These are phyloP conservation scores for Penelope pileata DNA, from an alignment of 2,113 vertebrate species.

Conservation along the genomic window DNA sequence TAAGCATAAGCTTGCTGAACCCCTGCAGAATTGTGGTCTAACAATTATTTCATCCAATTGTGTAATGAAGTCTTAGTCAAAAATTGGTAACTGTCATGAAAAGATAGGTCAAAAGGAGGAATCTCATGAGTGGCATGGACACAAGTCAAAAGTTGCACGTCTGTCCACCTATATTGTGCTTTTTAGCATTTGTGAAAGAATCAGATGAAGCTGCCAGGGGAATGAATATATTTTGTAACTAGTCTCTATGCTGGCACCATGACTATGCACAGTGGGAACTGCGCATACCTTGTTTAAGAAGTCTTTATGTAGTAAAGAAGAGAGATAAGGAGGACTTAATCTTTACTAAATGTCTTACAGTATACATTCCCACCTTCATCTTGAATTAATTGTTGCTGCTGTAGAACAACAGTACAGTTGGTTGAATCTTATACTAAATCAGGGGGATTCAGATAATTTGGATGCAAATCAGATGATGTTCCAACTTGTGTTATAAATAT, in stretches of 20 bases:
- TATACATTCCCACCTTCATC: neutral
- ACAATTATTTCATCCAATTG: neutral
- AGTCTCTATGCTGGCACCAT: neutral
- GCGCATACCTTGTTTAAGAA: neutral
- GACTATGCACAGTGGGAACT: neutral
- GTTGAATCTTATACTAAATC: neutral
- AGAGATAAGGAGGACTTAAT: neutral
- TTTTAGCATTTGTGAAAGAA: neutral
- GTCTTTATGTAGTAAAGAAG: neutral
- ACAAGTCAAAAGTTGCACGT: neutral
- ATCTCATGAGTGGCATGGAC: neutral
- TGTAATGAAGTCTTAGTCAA: neutral
- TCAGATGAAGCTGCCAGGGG: neutral
- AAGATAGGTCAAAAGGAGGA: neutral
- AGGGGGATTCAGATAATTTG: neutral
- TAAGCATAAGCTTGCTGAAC: neutral
- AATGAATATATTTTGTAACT: neutral
- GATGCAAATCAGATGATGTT: neutral
- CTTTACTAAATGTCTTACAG: neutral
- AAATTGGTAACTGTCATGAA: neutral
- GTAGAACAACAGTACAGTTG: neutral
- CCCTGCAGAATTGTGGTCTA: neutral
- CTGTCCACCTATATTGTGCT: neutral
- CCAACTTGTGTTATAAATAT: neutral
- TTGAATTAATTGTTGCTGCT: neutral